Conservation (phyloP, 1,140 invertebrate species). For the Mizuhopecten yessoensis region DNA sequence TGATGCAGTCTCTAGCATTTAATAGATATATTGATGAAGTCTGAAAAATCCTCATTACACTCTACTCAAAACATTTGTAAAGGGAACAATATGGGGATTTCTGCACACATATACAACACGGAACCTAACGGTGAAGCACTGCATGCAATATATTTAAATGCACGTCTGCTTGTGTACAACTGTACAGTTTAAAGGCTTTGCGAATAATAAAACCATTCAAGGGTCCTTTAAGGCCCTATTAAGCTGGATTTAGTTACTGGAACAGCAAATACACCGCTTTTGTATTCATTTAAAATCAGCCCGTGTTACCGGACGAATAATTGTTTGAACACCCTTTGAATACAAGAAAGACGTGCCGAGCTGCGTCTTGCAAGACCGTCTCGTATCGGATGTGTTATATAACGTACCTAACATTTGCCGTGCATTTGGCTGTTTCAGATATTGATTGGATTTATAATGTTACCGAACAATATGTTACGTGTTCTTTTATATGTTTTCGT, state of each 20-base stretch:
- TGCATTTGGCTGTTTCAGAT: neutral
- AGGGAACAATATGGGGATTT: no score
- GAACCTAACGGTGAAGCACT: no score
- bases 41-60: no score
- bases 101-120: no score
- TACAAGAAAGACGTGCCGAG: neutral
- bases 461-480: neutral
- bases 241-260: neutral
- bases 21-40: no score
- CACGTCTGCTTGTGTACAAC: neutral
- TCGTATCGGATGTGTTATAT: neutral
- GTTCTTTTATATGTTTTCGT: neutral
- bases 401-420: no score
- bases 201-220: neutral
- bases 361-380: neutral
- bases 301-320: neutral
- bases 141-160: neutral
- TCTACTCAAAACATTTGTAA: no score
- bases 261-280: neutral
- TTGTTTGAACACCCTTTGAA: constrained; percentile 3
- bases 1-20: no score
- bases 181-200: no score
- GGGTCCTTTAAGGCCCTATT: neutral
- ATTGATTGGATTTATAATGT: neutral
- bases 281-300: neutral